Conservation (phyloP, 2,113 vertebrate species). For the Chloroceryle aenea region DNA sequence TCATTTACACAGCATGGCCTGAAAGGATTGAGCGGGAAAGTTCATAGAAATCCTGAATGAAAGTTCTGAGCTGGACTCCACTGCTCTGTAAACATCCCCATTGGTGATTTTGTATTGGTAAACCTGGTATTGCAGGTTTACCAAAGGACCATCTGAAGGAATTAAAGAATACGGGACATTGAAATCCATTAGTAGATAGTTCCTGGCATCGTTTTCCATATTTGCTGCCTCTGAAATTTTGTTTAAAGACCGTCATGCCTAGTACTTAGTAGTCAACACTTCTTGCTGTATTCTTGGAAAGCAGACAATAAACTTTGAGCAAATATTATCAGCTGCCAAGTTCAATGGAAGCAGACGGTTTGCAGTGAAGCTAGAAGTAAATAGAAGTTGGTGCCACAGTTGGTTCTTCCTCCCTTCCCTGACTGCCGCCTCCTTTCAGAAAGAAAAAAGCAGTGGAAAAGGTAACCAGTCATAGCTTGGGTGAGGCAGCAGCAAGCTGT, state of each 20-base stretch:
- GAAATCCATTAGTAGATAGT: not conserved
- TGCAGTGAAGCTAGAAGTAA: slow-evolving; percentile 47
- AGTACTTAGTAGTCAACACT: slow-evolving; percentile 28
- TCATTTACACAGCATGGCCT: not conserved
- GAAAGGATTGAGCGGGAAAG: not conserved
- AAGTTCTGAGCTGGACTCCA: not conserved
- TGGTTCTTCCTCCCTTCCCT: not conserved
- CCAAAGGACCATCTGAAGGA: not conserved
- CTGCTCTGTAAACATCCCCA: not conserved
- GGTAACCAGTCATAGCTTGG: not conserved
- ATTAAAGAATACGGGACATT: not conserved
- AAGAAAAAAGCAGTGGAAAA: not conserved
- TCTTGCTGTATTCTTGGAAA: slow-evolving; percentile 60
- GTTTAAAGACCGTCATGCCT: slow-evolving; percentile 5
- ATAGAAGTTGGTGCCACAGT: slow-evolving; percentile 45
- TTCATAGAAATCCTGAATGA: not conserved
- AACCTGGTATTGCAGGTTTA: not conserved
- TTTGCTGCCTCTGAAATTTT: slow-evolving; percentile 32
- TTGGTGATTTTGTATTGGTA: not conserved
- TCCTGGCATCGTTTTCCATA: slow-evolving; percentile 15
- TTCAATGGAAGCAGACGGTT: slow-evolving; percentile 51
- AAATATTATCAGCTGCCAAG: slow-evolving; percentile 61
- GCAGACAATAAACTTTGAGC: slow-evolving; percentile 59
- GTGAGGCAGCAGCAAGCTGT: not conserved
- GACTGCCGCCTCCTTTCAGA: not conserved